Evolutionary conservation across 2,797 vertebrate genomes (phyloP), one percentile per base, ranked within the genome.

Genomic region (Xenentodon cancila): DNA sequence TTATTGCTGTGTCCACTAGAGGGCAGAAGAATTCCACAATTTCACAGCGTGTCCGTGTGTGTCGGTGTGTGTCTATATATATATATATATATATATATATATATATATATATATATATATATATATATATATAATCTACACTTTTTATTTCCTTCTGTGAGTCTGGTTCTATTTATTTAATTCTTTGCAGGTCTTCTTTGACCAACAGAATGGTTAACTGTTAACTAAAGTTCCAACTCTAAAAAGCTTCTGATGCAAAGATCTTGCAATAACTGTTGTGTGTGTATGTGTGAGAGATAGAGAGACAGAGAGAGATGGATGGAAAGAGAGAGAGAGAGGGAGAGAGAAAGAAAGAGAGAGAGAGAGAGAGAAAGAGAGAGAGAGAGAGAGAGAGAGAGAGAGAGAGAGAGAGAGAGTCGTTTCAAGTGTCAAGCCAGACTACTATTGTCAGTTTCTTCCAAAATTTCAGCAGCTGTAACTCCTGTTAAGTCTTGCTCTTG

Each of bases 1-100:
- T 64, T 63, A 1, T 37, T 12, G 9, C 9, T 15, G 6, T 6
- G 17, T 70, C 84, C 90, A 88, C 59, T 81, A 91, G 89, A 87
- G 82, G 87, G 86, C 51, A 79, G 80, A 84, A 82, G 80, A 75
- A 64, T 56, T 70, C 77, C 80, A 82, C 48, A 22, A 13, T 12
- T 15, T 7, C 52, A 32, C 49, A 44, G 16, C 37, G 1, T n/a
- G 18, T 11, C 48, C 22, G 9, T 13, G 1, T 40, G 3, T 13
- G 5, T 7, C 11, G 21, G 30, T 44, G 4, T 34, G 6, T 42
- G 17, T 27, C 21, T 1, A 30, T 30, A 30, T 30, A 30, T 30
- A 30, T 30, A 30, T 30, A 30, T 30, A 30, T 30, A 30, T 30
- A 30, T 30, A 30, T 30, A 30, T 30, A 30, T 30, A 30, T 30